Conservation (phyloP, 2,888 invertebrate species). For the Cyrtodaria siliqua region DNA sequence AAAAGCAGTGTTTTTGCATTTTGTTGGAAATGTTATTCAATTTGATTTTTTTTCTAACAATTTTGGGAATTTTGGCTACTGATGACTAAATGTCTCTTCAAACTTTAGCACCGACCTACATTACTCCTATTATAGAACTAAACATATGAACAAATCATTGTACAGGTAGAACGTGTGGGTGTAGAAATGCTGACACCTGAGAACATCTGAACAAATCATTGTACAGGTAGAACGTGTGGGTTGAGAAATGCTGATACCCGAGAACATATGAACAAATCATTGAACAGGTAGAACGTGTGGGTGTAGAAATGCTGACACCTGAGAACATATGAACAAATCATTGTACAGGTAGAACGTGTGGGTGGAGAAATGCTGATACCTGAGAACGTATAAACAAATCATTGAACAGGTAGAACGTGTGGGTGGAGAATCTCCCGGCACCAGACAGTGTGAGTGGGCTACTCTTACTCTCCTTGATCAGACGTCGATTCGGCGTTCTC, state of each 20-base stretch:
- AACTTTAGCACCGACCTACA: too few relatives aligned
- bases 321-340: slow-evolving; percentile 91
- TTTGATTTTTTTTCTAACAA: too few relatives aligned
- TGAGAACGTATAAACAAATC: slow-evolving; percentile 91
- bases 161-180: slow-evolving; percentile 93
- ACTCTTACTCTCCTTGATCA: slow-evolving; percentile 92
- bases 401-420: slow-evolving; percentile 93
- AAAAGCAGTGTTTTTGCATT: too few relatives aligned
- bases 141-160: slow-evolving; percentile 93
- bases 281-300: slow-evolving; percentile 93
- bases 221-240: slow-evolving; percentile 93
- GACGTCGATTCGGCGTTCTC: slow-evolving; percentile 89
- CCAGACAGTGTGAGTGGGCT: slow-evolving; percentile 90
- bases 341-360: slow-evolving; percentile 94
- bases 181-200: slow-evolving; percentile 89
- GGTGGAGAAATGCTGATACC: slow-evolving; percentile 90
- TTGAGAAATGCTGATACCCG: slow-evolving; percentile 90
- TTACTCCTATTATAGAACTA: too few relatives aligned
- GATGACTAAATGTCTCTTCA: too few relatives aligned
- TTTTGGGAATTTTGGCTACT: too few relatives aligned
- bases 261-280: slow-evolving; percentile 92
- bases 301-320: slow-evolving; percentile 90
- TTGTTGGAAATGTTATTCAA: too few relatives aligned
- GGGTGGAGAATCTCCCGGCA: slow-evolving; percentile 91
- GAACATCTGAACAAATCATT: slow-evolving; percentile 92